Base-by-base conservation (phyloP, 2,797 vertebrate genomes). In the Acanthurus lineatus region DNA sequence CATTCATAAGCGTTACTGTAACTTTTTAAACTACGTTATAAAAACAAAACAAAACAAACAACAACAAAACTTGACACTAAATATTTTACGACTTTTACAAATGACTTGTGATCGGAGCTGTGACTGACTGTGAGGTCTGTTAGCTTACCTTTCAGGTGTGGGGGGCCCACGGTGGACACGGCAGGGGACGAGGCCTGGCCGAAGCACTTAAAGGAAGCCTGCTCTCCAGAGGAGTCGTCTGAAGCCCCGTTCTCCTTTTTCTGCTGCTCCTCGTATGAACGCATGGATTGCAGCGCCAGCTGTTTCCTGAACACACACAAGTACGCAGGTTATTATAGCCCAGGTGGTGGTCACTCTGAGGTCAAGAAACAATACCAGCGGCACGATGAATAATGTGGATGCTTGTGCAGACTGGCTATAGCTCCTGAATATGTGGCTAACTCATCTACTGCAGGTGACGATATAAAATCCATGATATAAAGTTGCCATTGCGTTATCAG, bases 141-240 rank as follows among this genome's bases (percentile, higher is more conserved):
- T 45, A 10, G 57, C 90, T 89, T 93, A 99, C 98, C 97, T 97
- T 98, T 99, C 79, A 98, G 94, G 90, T 96, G 97, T 17, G 97
- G 97, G 45, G 97, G 96, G 35, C 97, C 97, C 60, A 96, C 96
- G 0, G 97, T 94, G 0, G 97, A 97, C 84, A 97, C 96, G 0
- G 97, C 95, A 0, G 97, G 97, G 28, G 97, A 98, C 0, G 97
- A 96, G 77, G 96, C 96, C 94, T 97, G 97, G 3, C 96, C 96
- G 1, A 98, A 98, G 83, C 97, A 96, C 87, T 96, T 97, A 90
- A 98, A 97, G 56, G 97, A 92, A 0, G 96, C 94, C 87, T 98
- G 98, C 68, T 99, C 98, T 1, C 97, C 97, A 0, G 98, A 99
- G 66, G 98, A 99, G 73, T 99, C 98, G 5, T 99, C 98, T 0